These are phyloP conservation scores for Nasonovia ribisnigri DNA, from an alignment of 2,888 invertebrate genomes.

Conservation along the genomic window DNA sequence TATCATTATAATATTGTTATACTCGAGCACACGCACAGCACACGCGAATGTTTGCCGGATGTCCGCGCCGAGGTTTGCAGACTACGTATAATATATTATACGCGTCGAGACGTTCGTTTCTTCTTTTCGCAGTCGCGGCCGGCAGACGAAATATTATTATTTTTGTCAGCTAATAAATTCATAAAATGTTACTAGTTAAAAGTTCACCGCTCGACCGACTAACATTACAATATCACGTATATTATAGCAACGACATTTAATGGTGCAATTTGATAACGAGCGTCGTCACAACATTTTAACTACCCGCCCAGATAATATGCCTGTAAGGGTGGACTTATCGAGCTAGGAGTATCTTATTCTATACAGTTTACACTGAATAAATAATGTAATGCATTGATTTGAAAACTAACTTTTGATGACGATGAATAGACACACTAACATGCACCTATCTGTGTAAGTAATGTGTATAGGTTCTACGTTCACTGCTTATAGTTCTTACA, in stretches of 20 bases:
- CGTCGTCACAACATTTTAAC: not conserved
- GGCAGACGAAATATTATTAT: not conserved
- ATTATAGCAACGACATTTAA: not conserved
- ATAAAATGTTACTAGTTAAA: not conserved
- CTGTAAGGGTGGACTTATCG: not conserved
- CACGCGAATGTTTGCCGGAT: not conserved
- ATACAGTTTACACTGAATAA: not conserved
- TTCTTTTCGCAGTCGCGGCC: not conserved
- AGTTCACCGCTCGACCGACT: not conserved
- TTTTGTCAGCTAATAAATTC: not conserved
- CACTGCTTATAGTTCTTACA: not conserved
- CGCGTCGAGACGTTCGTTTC: not conserved
- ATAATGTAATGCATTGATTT: not conserved
- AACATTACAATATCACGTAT: not conserved
- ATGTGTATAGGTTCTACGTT: not conserved
- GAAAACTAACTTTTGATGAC: not conserved
- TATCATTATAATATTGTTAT: not conserved
- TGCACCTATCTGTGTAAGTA: not conserved
- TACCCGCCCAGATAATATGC: not conserved
- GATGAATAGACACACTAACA: not conserved
- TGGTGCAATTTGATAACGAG: no score
- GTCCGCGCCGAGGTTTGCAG: not conserved
- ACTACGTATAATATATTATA: no score
- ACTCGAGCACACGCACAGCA: not conserved
- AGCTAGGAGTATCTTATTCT: not conserved